Percentiles rank a stretch among this genome's conserved stretches.
Evolutionary conservation across 2,888 invertebrate genomes (phyloP).

Genomic region (Exocentrus adspersus): DNA sequence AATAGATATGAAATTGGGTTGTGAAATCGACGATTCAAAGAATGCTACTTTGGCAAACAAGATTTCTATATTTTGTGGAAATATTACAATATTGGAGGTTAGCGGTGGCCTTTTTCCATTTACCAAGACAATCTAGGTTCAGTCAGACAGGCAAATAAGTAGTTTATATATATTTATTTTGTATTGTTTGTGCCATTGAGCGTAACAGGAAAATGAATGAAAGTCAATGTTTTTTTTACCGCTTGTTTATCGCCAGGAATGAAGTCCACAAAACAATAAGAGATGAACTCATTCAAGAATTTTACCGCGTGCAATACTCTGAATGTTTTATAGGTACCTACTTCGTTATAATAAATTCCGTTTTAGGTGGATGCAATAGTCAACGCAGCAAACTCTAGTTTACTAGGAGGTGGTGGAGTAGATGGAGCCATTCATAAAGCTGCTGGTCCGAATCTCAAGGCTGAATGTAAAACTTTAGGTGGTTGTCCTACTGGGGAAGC

Average conservation of each 20-base stretch:
- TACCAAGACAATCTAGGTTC: no score
- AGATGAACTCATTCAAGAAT: no score
- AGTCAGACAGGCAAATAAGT: no score
- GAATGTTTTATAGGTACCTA: no score
- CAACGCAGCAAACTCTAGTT: constrained; percentile 84
- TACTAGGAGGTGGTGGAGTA: constrained; percentile 88
- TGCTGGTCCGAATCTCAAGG: constrained; percentile 75
- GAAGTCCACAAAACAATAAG: no score
- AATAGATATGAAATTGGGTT: constrained; percentile 54
- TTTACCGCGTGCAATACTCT: no score
- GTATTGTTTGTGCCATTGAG: not conserved
- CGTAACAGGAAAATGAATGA: no score
- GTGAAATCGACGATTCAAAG: constrained; percentile 60
- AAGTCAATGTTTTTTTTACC: no score
- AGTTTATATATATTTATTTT: not conserved
- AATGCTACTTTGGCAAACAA: constrained; percentile 68
- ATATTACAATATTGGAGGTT: constrained; percentile 84
- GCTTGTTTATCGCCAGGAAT: no score
- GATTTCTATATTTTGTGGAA: constrained; percentile 77
- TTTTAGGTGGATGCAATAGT: constrained; percentile 83
- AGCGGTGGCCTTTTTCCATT: no score
- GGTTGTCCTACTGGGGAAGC: constrained; percentile 87
- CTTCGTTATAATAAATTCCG: no score
- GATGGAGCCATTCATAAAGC: constrained; percentile 90
- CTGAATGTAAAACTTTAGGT: constrained; percentile 76